Evolutionary conservation across 2,888 invertebrate species (phyloP), one percentile per base, ranked within the genome.

Genomic region (Helicoverpa assulta): DNA sequence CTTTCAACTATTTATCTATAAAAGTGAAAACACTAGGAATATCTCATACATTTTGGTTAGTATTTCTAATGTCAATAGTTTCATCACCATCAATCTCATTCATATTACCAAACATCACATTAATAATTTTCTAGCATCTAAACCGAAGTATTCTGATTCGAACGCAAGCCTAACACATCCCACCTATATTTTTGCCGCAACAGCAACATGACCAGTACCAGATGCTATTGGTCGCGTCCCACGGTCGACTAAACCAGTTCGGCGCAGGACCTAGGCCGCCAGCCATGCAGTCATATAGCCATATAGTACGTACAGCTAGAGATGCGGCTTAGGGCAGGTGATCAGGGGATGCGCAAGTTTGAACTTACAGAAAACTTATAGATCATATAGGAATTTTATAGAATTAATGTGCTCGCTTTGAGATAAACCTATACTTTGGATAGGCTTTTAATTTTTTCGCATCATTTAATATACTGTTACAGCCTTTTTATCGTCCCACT

Each of bases 211-310:
- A 47, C 40, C 40, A 8, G 16, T 47, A 12, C 43, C 26, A 64
- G 40, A 60, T 70, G 40, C 40, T 43, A 47, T 65, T 40, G 60
- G 73, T 21, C 50, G 62, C 81, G 40, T 83, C 81, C 72, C 81
- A 75, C 81, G 75, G 65, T 43, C 54, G 8, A 21, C 47, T 37
- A 70, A 81, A 81, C 83, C 81, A 68, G 83, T 81, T 81, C 19
- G 7, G 10, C 43, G 51, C 71, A 67, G 71, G 70, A 64, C 64
- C 74, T 67, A 77, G 67, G 55, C 51, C 33, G 33, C 50, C 61
- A 26, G 50, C 16, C 47, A 61, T 77, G 29, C 19, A 57, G 10
- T 51, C 58, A 8, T 58, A 26, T 26, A 53, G 12, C 21, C 19
- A 40, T 37, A 26, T 58, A 33, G 18, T n/a, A 47, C 37, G 18